phyloP scores from a whole-genome alignment of 2,113 vertebrate genomes.

The Sialia sialis region DNA sequence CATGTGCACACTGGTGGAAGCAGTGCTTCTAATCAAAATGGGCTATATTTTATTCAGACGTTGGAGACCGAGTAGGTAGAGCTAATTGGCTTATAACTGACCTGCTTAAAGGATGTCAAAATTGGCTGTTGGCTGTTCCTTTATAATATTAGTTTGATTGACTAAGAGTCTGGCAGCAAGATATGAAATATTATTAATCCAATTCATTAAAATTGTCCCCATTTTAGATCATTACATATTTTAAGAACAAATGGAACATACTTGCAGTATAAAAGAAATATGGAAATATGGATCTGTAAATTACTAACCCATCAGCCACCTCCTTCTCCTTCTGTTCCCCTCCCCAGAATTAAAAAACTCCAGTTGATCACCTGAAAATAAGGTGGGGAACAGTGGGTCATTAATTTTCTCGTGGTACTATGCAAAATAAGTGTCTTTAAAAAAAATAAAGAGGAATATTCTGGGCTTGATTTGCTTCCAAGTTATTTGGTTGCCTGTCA shows the following conservation, averaged over 20 bases:
- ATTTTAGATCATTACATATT: conserved; percentile 49
- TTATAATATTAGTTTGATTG: conserved; percentile 57
- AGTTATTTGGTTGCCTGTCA: neutral
- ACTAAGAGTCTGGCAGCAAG: conserved; percentile 31
- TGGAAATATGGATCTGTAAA: conserved; percentile 6
- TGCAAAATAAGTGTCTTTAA: neutral
- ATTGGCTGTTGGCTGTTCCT: conserved; percentile 53
- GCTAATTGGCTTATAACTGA: conserved; percentile 65
- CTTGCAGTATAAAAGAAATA: neutral
- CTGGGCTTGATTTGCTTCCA: neutral
- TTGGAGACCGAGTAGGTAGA: conserved; percentile 48
- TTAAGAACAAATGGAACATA: conserved; percentile 34
- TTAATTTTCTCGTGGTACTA: rapidly evolving
- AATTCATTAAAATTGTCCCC: conserved; percentile 51
- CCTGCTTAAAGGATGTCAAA: conserved; percentile 62
- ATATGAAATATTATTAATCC: conserved; percentile 26
- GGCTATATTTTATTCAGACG: conserved; percentile 61
- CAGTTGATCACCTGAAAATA: neutral
- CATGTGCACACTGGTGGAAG: neutral
- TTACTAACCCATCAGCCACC: neutral
- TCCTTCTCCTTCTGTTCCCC: neutral
- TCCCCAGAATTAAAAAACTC: neutral
- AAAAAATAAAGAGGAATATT: neutral
- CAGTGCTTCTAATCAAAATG: conserved; percentile 56
- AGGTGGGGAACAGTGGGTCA: neutral